Conservation (phyloP, 2,113 vertebrate genomes). For the Spizaetus ornatus region DNA sequence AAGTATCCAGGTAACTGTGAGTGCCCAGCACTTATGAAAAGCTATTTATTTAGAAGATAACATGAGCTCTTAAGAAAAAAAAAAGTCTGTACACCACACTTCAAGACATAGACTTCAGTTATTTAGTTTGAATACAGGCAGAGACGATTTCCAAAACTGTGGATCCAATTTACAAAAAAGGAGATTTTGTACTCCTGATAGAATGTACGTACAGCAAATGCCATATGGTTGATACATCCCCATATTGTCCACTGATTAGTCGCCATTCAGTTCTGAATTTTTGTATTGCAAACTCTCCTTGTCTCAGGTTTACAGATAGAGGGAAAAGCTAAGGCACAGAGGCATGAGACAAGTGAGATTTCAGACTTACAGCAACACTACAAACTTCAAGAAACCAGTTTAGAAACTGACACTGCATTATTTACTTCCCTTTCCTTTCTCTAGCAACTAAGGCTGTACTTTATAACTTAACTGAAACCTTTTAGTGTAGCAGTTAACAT, state of each 20-base stretch:
- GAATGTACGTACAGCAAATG: background rate
- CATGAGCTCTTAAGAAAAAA: background rate
- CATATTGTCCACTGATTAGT: background rate
- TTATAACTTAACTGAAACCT: background rate
- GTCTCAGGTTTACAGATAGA: background rate
- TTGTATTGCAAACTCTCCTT: background rate
- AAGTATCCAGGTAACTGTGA: background rate
- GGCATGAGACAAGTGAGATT: background rate
- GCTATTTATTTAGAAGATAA: background rate
- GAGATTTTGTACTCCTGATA: background rate
- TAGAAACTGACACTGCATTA: background rate
- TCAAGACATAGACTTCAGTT: background rate
- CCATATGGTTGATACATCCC: rapidly evolving
- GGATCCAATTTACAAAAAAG: background rate
- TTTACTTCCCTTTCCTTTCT: background rate
- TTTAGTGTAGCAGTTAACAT: background rate
- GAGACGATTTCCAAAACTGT: background rate
- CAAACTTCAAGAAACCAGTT: background rate
- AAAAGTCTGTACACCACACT: background rate
- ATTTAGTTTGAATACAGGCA: background rate
- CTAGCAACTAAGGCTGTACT: background rate
- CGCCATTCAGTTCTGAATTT: background rate
- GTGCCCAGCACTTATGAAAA: background rate
- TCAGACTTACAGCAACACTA: background rate
- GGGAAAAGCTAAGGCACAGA: background rate